Percentiles rank a stretch among this genome's conserved stretches.
phyloP scores from a whole-genome alignment of 23 tunicate species.

The Ciona savignyi region DNA sequence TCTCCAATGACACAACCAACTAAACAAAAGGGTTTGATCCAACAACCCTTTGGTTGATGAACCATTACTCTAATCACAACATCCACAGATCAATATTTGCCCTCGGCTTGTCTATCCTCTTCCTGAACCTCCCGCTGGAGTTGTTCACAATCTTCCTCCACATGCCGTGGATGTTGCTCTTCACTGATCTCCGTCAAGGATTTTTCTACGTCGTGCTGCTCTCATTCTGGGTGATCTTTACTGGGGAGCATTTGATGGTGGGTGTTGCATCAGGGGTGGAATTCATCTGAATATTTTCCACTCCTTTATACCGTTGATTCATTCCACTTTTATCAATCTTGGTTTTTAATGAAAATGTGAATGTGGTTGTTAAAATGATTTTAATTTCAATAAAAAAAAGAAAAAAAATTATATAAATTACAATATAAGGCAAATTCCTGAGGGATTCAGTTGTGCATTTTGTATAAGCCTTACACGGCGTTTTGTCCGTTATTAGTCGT shows the following conservation, averaged over 20 bases:
- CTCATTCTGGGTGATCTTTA: slow-evolving; percentile 85
- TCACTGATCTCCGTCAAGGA: slow-evolving; percentile 88
- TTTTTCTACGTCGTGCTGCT: slow-evolving; percentile 70
- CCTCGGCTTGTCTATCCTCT: slow-evolving; percentile 51
- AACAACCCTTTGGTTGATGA: too few species aligned
- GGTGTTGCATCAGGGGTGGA: slow-evolving; percentile 40
- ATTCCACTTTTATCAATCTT: too few species aligned
- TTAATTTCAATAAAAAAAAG: background rate
- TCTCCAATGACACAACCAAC: too few species aligned
- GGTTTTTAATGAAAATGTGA: too few species aligned
- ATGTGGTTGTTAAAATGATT: background rate
- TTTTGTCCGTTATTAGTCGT: too few species aligned
- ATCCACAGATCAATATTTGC: slow-evolving; percentile 25
- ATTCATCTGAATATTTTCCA: background rate
- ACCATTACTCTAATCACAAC: background rate
- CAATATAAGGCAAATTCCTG: too few species aligned
- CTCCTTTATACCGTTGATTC: too few species aligned
- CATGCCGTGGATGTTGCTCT: slow-evolving; percentile 82
- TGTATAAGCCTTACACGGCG: too few species aligned
- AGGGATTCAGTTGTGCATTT: too few species aligned
- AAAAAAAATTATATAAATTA: too few species aligned
- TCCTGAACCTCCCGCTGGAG: slow-evolving; percentile 76
- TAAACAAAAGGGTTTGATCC: too few species aligned
- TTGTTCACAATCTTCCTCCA: slow-evolving; percentile 59
- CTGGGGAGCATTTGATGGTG: slow-evolving; percentile 86